phyloP scores from a whole-genome alignment of 2,113 vertebrate genomes.

The Montifringilla adamsi region DNA sequence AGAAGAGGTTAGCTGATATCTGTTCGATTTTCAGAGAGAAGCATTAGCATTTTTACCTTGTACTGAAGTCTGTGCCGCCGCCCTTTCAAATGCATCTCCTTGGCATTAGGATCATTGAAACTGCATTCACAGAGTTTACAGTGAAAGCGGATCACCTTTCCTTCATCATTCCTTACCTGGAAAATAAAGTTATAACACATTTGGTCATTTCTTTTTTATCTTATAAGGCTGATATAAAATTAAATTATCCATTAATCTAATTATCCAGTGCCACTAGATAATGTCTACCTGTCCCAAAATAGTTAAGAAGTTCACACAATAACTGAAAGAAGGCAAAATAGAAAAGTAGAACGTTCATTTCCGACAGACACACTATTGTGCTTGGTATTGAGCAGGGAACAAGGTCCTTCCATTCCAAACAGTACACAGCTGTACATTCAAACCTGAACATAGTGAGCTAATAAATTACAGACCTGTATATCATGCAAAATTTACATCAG shows the following conservation, averaged over 20 bases:
- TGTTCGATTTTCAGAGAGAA: background rate
- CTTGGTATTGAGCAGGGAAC: background rate
- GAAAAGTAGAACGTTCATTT: background rate
- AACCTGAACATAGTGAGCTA: background rate
- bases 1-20: background rate
- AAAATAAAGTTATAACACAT: background rate
- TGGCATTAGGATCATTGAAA: conserved; percentile 97
- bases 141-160: conserved; percentile 80
- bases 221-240: background rate
- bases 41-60: conserved; percentile 74
- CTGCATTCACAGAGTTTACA: conserved; percentile 98
- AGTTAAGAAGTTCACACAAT: background rate
- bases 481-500: background rate
- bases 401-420: background rate
- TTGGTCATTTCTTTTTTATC: background rate
- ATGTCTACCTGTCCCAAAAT: background rate
- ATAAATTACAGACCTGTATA: background rate
- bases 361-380: background rate
- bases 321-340: background rate
- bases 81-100: conserved; percentile 97
- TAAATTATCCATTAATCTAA: background rate
- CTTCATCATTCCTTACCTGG: conserved; percentile 3
- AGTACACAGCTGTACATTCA: background rate
- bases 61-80: conserved; percentile 93
- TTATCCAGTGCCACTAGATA: background rate